These are phyloP conservation scores for Platorchestia sp. DNA, from an alignment of 1,140 invertebrate species.

Conservation along the genomic window DNA sequence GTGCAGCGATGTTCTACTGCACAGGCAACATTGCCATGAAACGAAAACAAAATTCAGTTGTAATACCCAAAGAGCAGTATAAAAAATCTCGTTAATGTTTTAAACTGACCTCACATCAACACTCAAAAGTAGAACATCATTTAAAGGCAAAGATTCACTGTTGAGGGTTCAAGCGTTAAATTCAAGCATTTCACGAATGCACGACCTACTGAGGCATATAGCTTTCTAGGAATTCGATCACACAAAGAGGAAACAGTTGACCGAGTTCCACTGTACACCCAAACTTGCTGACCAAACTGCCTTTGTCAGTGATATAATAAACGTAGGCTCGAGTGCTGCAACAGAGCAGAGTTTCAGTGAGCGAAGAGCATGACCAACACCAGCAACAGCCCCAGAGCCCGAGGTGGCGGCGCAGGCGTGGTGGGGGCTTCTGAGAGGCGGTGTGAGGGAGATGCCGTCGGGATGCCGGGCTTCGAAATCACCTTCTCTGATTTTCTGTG, in stretches of 20 bases:
- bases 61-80: no score
- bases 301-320: not conserved
- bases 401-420: not conserved
- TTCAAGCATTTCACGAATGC: no score
- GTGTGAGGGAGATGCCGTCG: slow-evolving; percentile 32
- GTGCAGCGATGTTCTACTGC: no score
- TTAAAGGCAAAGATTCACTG: no score
- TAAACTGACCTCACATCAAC: no score
- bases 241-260: not conserved
- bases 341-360: not conserved
- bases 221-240: not conserved
- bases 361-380: not conserved
- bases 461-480: slow-evolving; percentile 26
- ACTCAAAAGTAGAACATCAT: no score
- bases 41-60: no score
- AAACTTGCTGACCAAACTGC: not conserved
- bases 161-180: no score
- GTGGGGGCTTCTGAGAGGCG: not conserved
- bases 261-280: not conserved
- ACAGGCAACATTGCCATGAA: no score
- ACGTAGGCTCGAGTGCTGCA: not conserved
- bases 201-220: no score
- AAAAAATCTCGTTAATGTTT: no score
- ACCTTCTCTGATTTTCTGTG: slow-evolving; percentile 15
- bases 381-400: not conserved